Base-by-base conservation (phyloP, 2,797 vertebrate species). In the Amblyopsis hoosieri region DNA sequence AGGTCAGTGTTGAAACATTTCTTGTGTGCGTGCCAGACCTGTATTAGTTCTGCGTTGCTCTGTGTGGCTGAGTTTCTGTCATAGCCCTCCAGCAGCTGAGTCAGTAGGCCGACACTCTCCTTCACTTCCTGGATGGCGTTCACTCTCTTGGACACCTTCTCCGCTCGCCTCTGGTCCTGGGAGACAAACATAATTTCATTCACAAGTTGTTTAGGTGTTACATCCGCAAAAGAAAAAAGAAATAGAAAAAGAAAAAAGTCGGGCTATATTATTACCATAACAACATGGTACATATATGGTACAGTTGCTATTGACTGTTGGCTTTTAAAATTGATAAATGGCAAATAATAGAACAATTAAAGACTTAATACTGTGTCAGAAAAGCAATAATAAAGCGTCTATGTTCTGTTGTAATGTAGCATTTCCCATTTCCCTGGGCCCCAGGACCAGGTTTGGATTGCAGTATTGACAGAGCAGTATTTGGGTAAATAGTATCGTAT, bases 71-170 rank as follows among this genome's bases (percentile, higher is more conserved):
- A 81, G 0, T 89, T 88, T 75, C 88, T 88, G 83, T 93, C 94
- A 57, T 97, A 95, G 81, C 86, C 94, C 76, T 91, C 94, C 83
- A 99, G 93, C 78, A 99, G 94, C 86, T 99, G 97, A 0, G 94
- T 96, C 78, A 99, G 91, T 63, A 98, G 90, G 33, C 86, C 87
- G 72, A 97, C 96, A 0, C 95, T 98, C 86, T 96, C 96, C 70
- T 96, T 98, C 78, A 99, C 97, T 67, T 98, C 97, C 84, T 98
- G 95, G 0, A 99, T 97, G 74, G 96, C 93, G 3, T 96, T 96
- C 51, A 96, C 94, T 1, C 97, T 90, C 91, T 96, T 97, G 0
- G 97, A 97, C 75, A 99, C 95, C 84, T 97, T 98, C 84, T 99
- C 97, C 84, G 96, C 97, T 65, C 96, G 94, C 72, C 93, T 95